Evolutionary conservation across 1,140 invertebrate species (phyloP).

Genomic region (Cotesia vestalis): DNA sequence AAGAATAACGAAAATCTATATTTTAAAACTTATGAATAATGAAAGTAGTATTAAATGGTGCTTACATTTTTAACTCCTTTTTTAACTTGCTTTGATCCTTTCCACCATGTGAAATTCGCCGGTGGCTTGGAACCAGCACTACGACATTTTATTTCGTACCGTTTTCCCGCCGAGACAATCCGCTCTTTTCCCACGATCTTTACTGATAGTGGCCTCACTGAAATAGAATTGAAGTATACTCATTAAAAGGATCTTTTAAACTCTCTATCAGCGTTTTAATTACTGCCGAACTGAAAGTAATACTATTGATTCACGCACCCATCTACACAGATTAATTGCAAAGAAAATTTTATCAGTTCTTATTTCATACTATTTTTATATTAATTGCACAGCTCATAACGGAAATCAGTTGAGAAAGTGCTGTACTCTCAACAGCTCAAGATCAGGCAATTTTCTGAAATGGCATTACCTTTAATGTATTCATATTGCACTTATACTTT

Average conservation of each 20-base stretch:
- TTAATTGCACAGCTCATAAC: too few relatives aligned
- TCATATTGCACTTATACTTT: neutral
- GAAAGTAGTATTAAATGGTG: slow-evolving; percentile 32
- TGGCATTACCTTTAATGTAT: neutral
- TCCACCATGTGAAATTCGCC: slow-evolving; percentile 76
- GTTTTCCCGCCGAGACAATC: slow-evolving; percentile 68
- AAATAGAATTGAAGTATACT: slow-evolving; percentile 42
- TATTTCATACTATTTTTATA: too few relatives aligned
- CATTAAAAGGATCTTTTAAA: neutral
- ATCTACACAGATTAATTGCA: neutral
- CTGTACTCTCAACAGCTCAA: too few relatives aligned
- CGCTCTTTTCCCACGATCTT: slow-evolving; percentile 66
- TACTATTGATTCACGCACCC: too few relatives aligned
- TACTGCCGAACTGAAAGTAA: neutral
- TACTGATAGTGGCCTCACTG: slow-evolving; percentile 72
- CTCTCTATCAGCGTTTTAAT: slow-evolving; percentile 5
- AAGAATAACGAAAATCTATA: neutral
- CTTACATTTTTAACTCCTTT: slow-evolving; percentile 65
- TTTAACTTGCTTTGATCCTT: slow-evolving; percentile 66
- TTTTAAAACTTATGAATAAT: neutral
- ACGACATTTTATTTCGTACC: slow-evolving; percentile 72
- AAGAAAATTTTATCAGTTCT: neutral
- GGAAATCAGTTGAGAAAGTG: too few relatives aligned
- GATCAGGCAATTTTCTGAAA: too few relatives aligned
- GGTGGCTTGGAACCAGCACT: slow-evolving; percentile 73